Evolutionary conservation across 2,888 invertebrate genomes (phyloP).

Genomic region (Petrolisthes manimaculis): DNA sequence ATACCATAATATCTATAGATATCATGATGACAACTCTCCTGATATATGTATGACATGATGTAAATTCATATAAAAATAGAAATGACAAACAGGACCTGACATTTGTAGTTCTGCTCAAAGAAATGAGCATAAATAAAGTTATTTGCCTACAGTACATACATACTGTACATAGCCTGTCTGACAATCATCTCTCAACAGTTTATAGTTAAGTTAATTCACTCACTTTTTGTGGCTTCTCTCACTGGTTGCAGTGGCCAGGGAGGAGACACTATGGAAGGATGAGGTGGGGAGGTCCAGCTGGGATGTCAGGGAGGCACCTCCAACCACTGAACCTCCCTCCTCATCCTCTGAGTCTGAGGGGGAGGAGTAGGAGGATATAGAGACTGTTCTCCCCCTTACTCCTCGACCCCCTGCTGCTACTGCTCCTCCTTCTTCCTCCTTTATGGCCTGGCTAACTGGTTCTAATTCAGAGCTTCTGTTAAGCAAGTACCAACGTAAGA

Average conservation of each 20-base stretch:
- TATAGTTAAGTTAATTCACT: background rate
- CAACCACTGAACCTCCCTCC: slow-evolving; percentile 14
- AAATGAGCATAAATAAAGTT: too few species aligned
- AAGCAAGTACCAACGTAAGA: background rate
- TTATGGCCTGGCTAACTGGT: slow-evolving; percentile 16
- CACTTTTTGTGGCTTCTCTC: slow-evolving; percentile 49
- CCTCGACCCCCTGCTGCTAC: background rate
- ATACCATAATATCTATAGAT: too few species aligned
- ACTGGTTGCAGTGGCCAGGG: slow-evolving; percentile 42
- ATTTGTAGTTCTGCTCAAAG: too few species aligned
- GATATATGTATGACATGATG: too few species aligned
- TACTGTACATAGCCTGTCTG: too few species aligned
- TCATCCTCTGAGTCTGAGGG: slow-evolving; percentile 22
- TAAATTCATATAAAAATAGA: too few species aligned
- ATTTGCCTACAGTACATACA: too few species aligned
- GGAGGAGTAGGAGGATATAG: slow-evolving; percentile 13
- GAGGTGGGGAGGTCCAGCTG: slow-evolving; percentile 32
- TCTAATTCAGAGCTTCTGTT: slow-evolving; percentile 19
- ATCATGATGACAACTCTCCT: too few species aligned
- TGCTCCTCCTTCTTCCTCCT: background rate
- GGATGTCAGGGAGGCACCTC: slow-evolving; percentile 38
- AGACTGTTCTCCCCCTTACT: background rate
- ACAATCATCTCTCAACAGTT: too few species aligned
- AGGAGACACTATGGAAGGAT: slow-evolving; percentile 43
- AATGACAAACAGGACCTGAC: too few species aligned